Evolutionary conservation across 2,888 invertebrate genomes (phyloP), one percentile per base, ranked within the genome.

Genomic region (Cryptops parisi): DNA sequence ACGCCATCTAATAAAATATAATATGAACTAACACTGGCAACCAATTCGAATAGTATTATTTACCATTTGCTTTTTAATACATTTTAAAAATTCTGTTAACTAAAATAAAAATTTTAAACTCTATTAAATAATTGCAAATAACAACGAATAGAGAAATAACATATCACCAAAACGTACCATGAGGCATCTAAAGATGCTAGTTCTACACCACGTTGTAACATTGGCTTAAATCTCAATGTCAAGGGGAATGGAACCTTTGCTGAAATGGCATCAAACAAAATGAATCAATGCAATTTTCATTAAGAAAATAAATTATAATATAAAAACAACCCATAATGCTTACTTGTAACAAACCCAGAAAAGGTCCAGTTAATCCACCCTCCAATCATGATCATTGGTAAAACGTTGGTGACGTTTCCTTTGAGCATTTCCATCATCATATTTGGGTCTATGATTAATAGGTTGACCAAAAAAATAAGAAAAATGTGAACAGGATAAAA

Each of bases 341-440:
- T 73, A 81, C 85, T 97, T n/a, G 97, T 96, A 38, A 98, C 87
- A 67, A 99, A 99, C 51, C 98, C 98, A 45, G 96, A 97, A 71
- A 99, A 98, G 78, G 97, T 97, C 97, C 97, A 99, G 70, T 98
- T 99, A 63, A 99, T 98, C 97, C 98, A 99, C 12, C 93, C 98
- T 64, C 97, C 98, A 61, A 98, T 97, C 2, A 98, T 81, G 59
- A 99, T 90, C 96, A 97, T 98, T 1, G 97, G 97, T 61, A 98
- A 72, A 19, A 98, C 94, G 73, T 98, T 98, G 2, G 97, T 93
- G 24, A 97, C 79, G 71, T 98, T 98, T 47, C 98, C 97, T 70
- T 98, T 99, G 54, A 98, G 73, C 94, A 99, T 96, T 64, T 98
- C 98, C 0, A 91, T 94, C 82, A 98, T 88, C 82, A 94, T 87